Evolutionary conservation across 2,113 vertebrate genomes (phyloP).

Genomic region (Casuarius casuarius): DNA sequence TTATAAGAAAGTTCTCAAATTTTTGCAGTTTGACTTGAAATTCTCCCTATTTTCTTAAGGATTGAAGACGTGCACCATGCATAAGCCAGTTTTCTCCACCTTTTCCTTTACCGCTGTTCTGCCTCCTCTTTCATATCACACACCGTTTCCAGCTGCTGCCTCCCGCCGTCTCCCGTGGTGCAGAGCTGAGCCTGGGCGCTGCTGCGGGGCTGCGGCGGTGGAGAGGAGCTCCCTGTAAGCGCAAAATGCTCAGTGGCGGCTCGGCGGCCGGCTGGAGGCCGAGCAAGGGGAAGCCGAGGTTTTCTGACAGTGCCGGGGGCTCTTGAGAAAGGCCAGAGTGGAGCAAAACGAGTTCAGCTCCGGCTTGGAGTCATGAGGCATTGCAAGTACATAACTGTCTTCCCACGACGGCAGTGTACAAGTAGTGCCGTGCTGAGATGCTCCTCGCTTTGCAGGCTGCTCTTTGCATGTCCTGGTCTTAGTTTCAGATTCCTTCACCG

Average conservation of each 20-base stretch:
- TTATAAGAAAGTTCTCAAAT: background rate
- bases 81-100: background rate
- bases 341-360: background rate
- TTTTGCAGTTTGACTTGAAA: background rate
- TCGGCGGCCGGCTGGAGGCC: background rate
- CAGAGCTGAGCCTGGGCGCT: background rate
- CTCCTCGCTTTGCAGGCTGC: background rate
- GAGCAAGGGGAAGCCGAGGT: background rate
- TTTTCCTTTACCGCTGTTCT: background rate
- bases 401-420: background rate
- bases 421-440: background rate
- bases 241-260: background rate
- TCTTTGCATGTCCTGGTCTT: accelerated
- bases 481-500: background rate
- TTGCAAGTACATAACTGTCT: background rate
- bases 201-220: background rate
- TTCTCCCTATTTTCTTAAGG: background rate
- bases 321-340: background rate
- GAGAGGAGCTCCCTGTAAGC: background rate
- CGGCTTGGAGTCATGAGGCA: background rate
- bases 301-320: background rate
- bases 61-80: background rate
- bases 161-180: background rate
- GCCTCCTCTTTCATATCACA: background rate
- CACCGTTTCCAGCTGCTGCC: background rate